These are phyloP conservation scores for Sinohyriopsis cumingii DNA, from an alignment of 2,888 invertebrate genomes.

Conservation along the genomic window DNA sequence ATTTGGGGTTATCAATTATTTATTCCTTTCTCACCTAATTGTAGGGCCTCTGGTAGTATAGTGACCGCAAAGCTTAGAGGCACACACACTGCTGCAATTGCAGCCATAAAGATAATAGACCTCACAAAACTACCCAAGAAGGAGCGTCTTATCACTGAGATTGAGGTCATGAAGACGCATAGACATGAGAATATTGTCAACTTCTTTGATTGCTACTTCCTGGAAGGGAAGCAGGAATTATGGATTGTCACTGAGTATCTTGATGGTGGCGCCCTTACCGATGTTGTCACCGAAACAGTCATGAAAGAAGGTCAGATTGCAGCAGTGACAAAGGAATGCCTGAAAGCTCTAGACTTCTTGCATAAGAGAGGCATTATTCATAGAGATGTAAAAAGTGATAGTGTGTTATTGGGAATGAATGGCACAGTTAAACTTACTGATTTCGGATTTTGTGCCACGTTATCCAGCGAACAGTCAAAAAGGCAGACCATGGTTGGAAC, in stretches of 20 bases:
- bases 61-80: slow-evolving; percentile 88
- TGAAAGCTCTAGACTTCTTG: slow-evolving; percentile 92
- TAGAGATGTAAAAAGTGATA: slow-evolving; percentile 97
- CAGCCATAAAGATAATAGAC: slow-evolving; percentile 97
- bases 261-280: slow-evolving; percentile 90
- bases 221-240: slow-evolving; percentile 85
- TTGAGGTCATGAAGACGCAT: slow-evolving; percentile 76
- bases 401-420: slow-evolving; percentile 93
- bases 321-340: slow-evolving; percentile 90
- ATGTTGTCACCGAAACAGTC: slow-evolving; percentile 96
- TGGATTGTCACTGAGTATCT: slow-evolving; percentile 98
- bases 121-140: slow-evolving; percentile 95
- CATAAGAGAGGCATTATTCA: slow-evolving; percentile 81
- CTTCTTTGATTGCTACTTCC: slow-evolving; percentile 93
- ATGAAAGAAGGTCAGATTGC: slow-evolving; percentile 98
- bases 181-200: slow-evolving; percentile 96
- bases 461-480: slow-evolving; percentile 90
- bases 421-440: slow-evolving; percentile 81
- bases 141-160: slow-evolving; percentile 95
- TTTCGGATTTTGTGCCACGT: slow-evolving; percentile 98
- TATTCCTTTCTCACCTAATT: slow-evolving; percentile 22
- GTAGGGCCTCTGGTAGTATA: slow-evolving; percentile 89
- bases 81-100: slow-evolving; percentile 77
- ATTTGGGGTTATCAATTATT: too few relatives aligned
- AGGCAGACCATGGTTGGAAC: slow-evolving; percentile 96